These are phyloP conservation scores for Arvicanthis niloticus DNA, from an alignment of 2,113 vertebrate genomes.

Conservation along the genomic window DNA sequence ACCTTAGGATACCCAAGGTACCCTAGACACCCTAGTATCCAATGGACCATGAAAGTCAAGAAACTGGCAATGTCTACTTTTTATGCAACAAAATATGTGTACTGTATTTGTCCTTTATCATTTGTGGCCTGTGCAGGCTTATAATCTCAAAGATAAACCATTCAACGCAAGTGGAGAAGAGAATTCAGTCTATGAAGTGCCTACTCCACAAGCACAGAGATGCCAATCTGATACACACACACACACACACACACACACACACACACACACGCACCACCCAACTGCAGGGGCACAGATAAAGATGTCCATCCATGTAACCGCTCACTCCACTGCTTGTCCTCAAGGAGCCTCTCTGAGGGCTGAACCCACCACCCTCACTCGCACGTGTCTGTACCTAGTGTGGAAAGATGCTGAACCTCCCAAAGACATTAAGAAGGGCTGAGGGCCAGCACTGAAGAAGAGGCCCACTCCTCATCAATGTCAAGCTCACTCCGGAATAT, in stretches of 20 bases:
- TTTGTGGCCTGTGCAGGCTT: no score
- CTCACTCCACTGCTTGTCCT: not conserved
- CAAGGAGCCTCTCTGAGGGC: not conserved
- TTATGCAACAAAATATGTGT: not conserved
- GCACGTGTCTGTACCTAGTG: rapidly evolving
- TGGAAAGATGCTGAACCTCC: rapidly evolving
- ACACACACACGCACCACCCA: not conserved
- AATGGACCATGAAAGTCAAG: not conserved
- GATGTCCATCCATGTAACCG: not conserved
- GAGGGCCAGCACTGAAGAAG: not conserved
- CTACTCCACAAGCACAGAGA: not conserved
- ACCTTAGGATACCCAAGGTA: not conserved
- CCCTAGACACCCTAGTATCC: not conserved
- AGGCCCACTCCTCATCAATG: not conserved
- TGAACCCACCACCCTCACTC: not conserved
- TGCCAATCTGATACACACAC: not conserved
- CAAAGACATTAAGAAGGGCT: rapidly evolving
- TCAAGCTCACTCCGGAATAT: not conserved
- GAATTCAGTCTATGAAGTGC: not conserved
- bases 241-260: not conserved
- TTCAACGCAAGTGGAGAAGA: not conserved
- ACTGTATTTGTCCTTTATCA: not conserved
- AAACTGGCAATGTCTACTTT: not conserved
- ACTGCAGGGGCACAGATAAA: not conserved
- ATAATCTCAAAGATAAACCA: not conserved